A percentile compares a stretch with the other conserved stretches of the same genome.
These are phyloP conservation scores for Calameuta idolon DNA, from an alignment of 2,888 invertebrate genomes.

Conservation along the genomic window DNA sequence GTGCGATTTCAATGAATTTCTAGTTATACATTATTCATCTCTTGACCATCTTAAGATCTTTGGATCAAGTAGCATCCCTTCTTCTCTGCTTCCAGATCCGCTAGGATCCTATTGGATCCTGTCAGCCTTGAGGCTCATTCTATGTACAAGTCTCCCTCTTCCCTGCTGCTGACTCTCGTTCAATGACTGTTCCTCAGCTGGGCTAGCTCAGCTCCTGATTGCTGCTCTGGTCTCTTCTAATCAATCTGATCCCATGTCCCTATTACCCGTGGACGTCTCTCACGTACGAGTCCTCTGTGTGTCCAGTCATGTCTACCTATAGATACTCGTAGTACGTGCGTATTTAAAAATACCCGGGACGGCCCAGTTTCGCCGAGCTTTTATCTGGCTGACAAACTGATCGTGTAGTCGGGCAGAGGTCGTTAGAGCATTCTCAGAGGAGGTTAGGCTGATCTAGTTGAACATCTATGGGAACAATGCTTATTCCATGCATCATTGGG, in stretches of 20 bases:
- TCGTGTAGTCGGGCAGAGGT: slow-evolving; percentile 18
- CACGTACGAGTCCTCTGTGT: not conserved
- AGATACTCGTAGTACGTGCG: slow-evolving; percentile 18
- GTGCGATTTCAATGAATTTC: not conserved
- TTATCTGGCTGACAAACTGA: slow-evolving; percentile 42
- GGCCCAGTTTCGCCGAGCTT: slow-evolving; percentile 37
- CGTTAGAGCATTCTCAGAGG: slow-evolving; percentile 18
- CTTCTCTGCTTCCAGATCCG: not conserved
- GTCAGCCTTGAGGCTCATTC: no score
- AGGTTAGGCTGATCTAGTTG: slow-evolving; percentile 20
- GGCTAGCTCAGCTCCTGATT: not conserved
- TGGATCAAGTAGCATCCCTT: not conserved
- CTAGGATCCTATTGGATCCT: not conserved
- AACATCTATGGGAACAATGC: slow-evolving; percentile 11
- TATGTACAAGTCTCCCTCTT: no score
- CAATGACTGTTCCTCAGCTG: not conserved
- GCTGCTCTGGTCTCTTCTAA: not conserved
- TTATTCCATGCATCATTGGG: not conserved
- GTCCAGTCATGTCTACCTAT: not conserved
- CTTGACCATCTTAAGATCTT: not conserved
- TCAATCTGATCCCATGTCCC: not conserved
- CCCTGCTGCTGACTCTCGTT: not conserved
- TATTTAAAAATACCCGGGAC: slow-evolving; percentile 49
- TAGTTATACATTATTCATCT: not conserved
- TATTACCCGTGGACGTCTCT: not conserved